Evolutionary conservation across 1,140 invertebrate genomes (phyloP), one percentile per base, ranked within the genome.

Genomic region (Neotoxoptera formosana): DNA sequence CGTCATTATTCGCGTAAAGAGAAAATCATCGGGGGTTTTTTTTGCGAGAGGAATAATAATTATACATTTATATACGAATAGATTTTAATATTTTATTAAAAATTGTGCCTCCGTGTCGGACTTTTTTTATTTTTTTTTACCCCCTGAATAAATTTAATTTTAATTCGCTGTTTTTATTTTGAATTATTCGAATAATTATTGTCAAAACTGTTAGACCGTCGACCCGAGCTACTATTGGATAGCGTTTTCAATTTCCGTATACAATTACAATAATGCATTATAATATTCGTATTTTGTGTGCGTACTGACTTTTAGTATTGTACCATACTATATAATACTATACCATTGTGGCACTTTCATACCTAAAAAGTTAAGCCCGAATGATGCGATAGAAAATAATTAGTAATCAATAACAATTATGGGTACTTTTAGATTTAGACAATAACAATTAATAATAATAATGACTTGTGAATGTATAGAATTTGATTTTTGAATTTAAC

Each of bases 81-180:
- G 84, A 86, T 86, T 86, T 86, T 86, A 86, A 86, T 86, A 47
- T 86, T 86, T 86, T 86, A 86, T 47, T 45, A 23, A 41, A 21
- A 45, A 41, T 41, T 23, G 84, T 4, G 25, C 41, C 11, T 11
- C 21, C 25, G 25, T 86, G 11, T 67, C 11, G 4, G 30, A n/a
- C 0, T 67, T 67, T 67, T 84, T 41, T 4, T 34, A 25, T 84
- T 84, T 30, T 86, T 30, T 4, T 14, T 86, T n/a, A 30, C 14
- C 30, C 25, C 41, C 23, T 21, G 36, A 47, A 86, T 45, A 86
- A 23, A 45, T 86, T 47, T 30, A 47, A 86, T 86, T 45, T 14
- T 47, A 30, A 86, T 86, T 86, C 2, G 11, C 41, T 17, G 36
- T 67, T 67, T 60, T 30, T 67, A 67, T 67, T 67, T 11, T 51